A percentile compares a stretch with the other conserved stretches of the same genome.
These are phyloP conservation scores for Drymonia ruficornis DNA, from an alignment of 2,888 invertebrate species.

Conservation along the genomic window DNA sequence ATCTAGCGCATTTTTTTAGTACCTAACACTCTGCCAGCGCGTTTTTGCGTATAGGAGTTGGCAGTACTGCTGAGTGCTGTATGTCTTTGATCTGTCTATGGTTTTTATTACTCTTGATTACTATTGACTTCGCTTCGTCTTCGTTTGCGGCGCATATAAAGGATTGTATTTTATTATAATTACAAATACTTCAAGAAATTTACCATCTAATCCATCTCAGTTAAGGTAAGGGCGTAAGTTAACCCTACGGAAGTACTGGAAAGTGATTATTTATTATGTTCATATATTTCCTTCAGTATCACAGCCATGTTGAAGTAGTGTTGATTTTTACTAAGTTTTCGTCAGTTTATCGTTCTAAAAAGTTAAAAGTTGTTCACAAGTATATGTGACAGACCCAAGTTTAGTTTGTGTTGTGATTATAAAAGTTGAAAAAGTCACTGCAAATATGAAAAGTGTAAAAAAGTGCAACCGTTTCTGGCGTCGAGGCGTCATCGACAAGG, in stretches of 20 bases:
- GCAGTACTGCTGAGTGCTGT: too few species aligned
- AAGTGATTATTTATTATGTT: constrained; percentile 84
- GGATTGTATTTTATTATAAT: constrained; percentile 64
- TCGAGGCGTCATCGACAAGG: constrained; percentile 82
- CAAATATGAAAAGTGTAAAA: constrained; percentile 82
- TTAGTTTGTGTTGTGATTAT: constrained; percentile 82
- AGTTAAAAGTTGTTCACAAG: constrained; percentile 81
- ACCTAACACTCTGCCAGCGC: too few species aligned
- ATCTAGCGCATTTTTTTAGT: too few species aligned
- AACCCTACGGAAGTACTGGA: constrained; percentile 77
- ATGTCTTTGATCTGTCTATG: too few species aligned
- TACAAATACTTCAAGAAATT: constrained; percentile 76
- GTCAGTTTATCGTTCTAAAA: constrained; percentile 75
- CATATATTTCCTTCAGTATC: constrained; percentile 81
- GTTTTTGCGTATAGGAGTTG: too few species aligned
- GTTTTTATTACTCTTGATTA: too few species aligned
- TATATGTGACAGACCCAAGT: constrained; percentile 83
- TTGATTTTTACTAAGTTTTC: constrained; percentile 81
- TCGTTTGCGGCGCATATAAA: constrained; percentile 74
- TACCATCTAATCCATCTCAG: constrained; percentile 78
- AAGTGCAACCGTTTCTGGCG: constrained; percentile 83
- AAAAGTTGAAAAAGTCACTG: constrained; percentile 79
- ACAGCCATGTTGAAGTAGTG: constrained; percentile 85
- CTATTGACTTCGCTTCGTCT: constrained; percentile 64
- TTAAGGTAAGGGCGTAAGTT: constrained; percentile 84